Base-by-base conservation (phyloP, 2,797 vertebrate species). In the Pseudopleuronectes americanus region DNA sequence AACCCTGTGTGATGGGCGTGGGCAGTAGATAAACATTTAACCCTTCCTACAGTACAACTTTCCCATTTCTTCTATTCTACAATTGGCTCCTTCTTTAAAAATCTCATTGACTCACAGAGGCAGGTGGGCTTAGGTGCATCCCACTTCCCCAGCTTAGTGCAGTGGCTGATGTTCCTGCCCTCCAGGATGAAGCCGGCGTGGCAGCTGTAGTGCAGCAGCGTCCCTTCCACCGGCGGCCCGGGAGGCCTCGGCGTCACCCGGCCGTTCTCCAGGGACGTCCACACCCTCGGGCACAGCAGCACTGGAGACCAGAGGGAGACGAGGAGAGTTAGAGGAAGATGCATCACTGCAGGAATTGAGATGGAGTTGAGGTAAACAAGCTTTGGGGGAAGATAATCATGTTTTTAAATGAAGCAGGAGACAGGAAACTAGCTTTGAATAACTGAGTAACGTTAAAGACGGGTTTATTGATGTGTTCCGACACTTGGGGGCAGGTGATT, bases 131-230 rank as follows among this genome's bases (percentile, higher is more conserved):
- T 97, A 13, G 95, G 94, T 1, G 90, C 90, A 79, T 96, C 96
- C 97, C 97, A 98, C 78, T 96, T 96, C 52, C 96, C 97, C 83
- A 92, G 78, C 83, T 97, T 97, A 85, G 94, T 97, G 93, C 97
- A 98, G 81, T 95, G 91, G 81, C 95, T 96, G 84, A 93, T 86
- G 88, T 96, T 93, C 65, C 93, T 93, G 62, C 97, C 96, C 88
- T 96, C 92, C 91, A 98, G 93, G 47, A 95, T 93, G 90, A 97
- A 97, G 61, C 96, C 96, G 0, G 94, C 86, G 12, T 97, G 94
- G 88, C 97, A 98, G 84, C 90, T 93, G 92, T 96, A 98, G 66
- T 95, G 95, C 31, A 96, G 90, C 74, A 95, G 89, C 0, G 95
- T 95, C 54, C 96, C 96, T 33, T 97, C 97, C 79, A 96, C 96